Conservation (phyloP, 2,888 invertebrate species). For the Plagiodera versicolora region DNA sequence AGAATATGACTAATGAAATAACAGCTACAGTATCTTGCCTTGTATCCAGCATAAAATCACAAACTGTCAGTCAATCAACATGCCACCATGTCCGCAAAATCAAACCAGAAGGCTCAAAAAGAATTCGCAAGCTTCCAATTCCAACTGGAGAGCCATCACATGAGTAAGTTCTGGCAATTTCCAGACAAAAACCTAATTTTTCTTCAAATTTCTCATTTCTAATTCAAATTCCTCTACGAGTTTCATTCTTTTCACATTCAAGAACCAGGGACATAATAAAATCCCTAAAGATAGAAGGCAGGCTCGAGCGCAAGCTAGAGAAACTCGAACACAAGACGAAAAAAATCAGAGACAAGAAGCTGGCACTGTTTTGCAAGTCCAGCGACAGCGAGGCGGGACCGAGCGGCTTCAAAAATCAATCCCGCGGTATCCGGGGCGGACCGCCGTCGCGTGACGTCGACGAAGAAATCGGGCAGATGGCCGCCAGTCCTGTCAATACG, state of each 20-base stretch:
- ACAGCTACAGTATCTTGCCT: conserved; percentile 39
- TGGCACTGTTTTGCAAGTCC: conserved; percentile 41
- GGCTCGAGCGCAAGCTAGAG: conserved; percentile 51
- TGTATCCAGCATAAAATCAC: conserved; percentile 34
- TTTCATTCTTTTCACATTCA: not conserved
- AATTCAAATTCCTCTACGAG: too few species aligned
- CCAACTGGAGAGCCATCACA: conserved; percentile 31
- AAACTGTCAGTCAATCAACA: conserved; percentile 26
- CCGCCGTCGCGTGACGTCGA: conserved; percentile 8
- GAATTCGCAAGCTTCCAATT: conserved; percentile 36
- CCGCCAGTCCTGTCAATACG: conserved; percentile 32
- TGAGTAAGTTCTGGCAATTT: conserved; percentile 32
- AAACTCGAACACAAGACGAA: conserved; percentile 53
- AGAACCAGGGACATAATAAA: conserved; percentile 32
- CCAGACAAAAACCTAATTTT: too few species aligned
- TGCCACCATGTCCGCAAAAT: conserved; percentile 38
- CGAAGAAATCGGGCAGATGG: conserved; percentile 31
- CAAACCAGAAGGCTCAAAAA: conserved; percentile 40
- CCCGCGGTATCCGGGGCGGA: not conserved
- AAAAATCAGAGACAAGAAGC: conserved; percentile 52
- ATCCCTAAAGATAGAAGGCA: conserved; percentile 46
- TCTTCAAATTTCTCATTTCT: too few species aligned
- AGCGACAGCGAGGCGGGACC: conserved; percentile 37
- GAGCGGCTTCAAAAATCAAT: conserved; percentile 12
- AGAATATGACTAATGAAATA: conserved; percentile 47